phyloP scores from a whole-genome alignment of 2,888 invertebrate species.

The Sminthurinus aureus region DNA sequence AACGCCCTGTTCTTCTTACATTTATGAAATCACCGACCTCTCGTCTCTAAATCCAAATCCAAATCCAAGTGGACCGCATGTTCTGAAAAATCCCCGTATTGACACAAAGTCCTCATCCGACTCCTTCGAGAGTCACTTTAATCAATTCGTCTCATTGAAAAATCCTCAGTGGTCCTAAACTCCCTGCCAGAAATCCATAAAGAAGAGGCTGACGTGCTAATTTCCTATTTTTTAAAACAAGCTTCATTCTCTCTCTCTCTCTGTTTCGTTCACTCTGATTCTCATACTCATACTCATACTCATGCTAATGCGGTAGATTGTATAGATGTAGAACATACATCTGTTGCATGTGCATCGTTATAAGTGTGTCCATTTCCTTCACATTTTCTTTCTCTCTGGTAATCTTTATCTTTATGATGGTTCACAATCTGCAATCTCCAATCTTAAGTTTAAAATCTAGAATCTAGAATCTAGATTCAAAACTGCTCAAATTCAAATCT shows the following conservation, averaged over 20 bases:
- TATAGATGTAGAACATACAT: no score
- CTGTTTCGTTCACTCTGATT: neutral
- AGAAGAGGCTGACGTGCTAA: neutral
- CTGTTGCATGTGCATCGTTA: no score
- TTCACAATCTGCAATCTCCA: neutral
- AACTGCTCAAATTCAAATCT: no score
- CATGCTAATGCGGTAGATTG: no score
- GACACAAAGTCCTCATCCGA: conserved; percentile 44
- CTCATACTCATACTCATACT: neutral
- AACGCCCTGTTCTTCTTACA: conserved; percentile 43
- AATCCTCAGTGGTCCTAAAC: conserved; percentile 20
- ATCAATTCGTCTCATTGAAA: conserved; percentile 48
- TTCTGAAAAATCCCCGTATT: conserved; percentile 50
- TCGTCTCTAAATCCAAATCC: conserved; percentile 14
- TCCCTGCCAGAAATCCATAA: neutral
- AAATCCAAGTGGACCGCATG: conserved; percentile 50
- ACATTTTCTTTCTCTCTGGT: neutral
- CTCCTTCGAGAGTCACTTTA: conserved; percentile 43
- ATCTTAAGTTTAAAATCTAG: no score
- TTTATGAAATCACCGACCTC: conserved; percentile 43
- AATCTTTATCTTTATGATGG: neutral
- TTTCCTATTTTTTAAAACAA: neutral
- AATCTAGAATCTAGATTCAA: no score
- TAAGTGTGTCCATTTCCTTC: no score
- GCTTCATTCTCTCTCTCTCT: conserved; percentile 7